Conservation (phyloP, 2,797 vertebrate genomes). For the Yasuhikotakia modesta region DNA sequence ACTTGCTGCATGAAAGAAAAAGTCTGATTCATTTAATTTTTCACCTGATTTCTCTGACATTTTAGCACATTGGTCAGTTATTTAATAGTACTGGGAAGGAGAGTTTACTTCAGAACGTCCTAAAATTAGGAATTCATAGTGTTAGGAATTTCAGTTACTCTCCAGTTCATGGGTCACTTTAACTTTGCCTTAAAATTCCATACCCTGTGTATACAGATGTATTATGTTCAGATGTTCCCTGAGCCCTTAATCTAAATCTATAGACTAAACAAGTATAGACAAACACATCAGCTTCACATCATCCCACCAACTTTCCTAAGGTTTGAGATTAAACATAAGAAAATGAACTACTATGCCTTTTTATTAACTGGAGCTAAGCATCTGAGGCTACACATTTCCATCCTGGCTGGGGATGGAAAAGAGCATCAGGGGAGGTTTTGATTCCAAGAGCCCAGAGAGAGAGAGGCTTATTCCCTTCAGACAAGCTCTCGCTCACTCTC, state of each 20-base stretch:
- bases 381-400: slow-evolving; percentile 46
- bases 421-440: slow-evolving; percentile 53
- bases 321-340: slow-evolving; percentile 10
- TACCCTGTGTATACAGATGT: not conserved
- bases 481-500: slow-evolving; percentile 50
- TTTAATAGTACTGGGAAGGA: no score
- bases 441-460: slow-evolving; percentile 48
- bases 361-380: slow-evolving; percentile 32
- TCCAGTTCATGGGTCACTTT: not conserved
- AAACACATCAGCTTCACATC: not conserved
- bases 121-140: not conserved
- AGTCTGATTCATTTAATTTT: no score
- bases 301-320: not conserved
- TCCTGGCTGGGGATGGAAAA: slow-evolving; percentile 4
- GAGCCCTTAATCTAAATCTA: not conserved
- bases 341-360: not conserved
- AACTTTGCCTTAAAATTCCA: not conserved
- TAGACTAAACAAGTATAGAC: slow-evolving; percentile 14
- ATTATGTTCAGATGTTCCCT: slow-evolving; percentile 3
- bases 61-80: no score
- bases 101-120: no score
- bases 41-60: no score
- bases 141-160: not conserved
- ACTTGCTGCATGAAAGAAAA: no score
- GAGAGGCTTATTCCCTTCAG: slow-evolving; percentile 47